These are phyloP conservation scores for Stegostoma tigrinum DNA, from an alignment of 2,113 vertebrate species.

Conservation along the genomic window DNA sequence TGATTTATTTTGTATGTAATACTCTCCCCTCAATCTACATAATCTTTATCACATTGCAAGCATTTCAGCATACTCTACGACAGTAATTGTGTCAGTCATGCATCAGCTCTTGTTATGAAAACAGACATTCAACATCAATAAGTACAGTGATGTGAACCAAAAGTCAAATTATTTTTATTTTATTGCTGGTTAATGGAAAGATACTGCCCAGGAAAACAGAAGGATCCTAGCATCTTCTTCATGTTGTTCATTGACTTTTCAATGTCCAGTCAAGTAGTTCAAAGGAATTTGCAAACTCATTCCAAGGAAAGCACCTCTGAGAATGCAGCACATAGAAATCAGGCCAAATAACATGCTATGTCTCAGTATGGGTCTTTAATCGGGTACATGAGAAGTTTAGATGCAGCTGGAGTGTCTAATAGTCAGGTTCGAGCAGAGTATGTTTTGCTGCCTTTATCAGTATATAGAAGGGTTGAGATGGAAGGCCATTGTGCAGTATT, in stretches of 20 bases:
- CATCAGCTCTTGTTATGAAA: neutral
- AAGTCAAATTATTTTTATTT: neutral
- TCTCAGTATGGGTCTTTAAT: neutral
- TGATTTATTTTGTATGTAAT: neutral
- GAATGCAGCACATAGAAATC: neutral
- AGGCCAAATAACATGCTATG: neutral
- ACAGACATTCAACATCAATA: neutral
- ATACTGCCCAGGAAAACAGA: neutral
- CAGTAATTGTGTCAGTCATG: neutral
- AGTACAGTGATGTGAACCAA: neutral
- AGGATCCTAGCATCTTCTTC: neutral
- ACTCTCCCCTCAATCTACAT: neutral
- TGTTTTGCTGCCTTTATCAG: neutral
- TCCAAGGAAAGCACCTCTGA: neutral
- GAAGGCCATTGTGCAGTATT: neutral
- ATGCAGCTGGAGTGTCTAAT: neutral
- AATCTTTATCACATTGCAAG: neutral
- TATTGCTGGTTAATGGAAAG: neutral
- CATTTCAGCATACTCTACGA: neutral
- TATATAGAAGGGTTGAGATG: neutral
- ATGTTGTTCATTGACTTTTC: neutral
- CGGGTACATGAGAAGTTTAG: neutral
- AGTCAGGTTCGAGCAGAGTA: neutral
- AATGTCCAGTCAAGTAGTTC: neutral
- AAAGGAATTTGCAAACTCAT: neutral